A percentile compares a stretch with the other conserved stretches of the same genome.
Conservation (phyloP, 2,797 vertebrate species). For the Acomys russatus region DNA sequence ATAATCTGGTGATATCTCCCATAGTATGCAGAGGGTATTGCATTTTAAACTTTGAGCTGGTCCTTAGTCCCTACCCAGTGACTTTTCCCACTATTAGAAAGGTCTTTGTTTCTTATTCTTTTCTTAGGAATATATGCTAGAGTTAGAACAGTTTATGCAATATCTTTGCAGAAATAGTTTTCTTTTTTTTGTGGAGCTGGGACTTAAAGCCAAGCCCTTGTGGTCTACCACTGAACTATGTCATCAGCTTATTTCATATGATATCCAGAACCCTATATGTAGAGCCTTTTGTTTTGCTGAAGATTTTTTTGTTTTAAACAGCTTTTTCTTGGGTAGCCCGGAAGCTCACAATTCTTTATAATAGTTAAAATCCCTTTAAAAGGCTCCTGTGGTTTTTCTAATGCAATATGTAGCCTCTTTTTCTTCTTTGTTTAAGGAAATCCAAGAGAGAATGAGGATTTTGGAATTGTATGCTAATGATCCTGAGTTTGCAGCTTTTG, state of each 20-base stretch:
- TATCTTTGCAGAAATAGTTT: not conserved
- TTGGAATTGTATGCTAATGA: constrained; percentile 97
- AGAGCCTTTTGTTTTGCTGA: not conserved
- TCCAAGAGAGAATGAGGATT: constrained; percentile 98
- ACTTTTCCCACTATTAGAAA: not conserved
- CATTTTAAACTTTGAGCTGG: not conserved
- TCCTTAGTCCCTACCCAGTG: not conserved
- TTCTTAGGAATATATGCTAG: constrained; percentile 3
- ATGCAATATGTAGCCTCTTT: not conserved
- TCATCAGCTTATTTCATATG: not conserved
- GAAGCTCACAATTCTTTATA: not conserved
- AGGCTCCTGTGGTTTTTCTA: constrained; percentile 30
- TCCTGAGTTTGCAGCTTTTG: constrained; percentile 96
- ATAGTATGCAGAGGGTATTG: not conserved
- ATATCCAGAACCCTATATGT: not conserved
- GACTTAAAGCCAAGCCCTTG: not conserved
- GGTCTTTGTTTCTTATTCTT: not conserved
- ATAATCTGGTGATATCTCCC: not conserved
- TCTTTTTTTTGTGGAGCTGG: not conserved
- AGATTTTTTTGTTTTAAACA: not conserved
- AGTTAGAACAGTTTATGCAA: not conserved
- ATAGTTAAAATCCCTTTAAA: constrained; percentile 44
- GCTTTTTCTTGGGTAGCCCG: not conserved
- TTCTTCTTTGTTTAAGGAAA: constrained; percentile 92
- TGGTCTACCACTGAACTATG: not conserved